phyloP scores from a whole-genome alignment of 2,113 vertebrate genomes.

The Leucoraja erinaceus region DNA sequence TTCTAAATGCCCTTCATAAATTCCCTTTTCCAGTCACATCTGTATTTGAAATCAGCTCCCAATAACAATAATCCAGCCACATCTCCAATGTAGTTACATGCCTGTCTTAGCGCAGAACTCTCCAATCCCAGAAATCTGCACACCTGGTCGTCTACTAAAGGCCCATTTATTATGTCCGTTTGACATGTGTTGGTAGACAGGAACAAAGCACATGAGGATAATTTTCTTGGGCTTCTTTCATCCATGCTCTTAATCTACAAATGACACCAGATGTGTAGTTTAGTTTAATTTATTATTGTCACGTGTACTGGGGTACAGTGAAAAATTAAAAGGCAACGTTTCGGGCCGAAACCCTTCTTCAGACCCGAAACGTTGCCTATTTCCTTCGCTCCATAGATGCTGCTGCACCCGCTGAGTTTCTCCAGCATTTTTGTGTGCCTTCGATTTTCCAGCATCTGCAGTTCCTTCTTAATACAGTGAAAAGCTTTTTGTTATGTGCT shows the following conservation, averaged over 20 bases:
- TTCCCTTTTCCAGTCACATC: not conserved
- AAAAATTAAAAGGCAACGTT: no score
- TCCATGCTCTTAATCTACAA: not conserved
- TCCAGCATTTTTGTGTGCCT: no score
- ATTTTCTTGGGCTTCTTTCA: not conserved
- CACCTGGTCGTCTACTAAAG: not conserved
- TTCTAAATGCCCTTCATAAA: not conserved
- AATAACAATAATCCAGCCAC: not conserved
- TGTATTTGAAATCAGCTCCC: not conserved
- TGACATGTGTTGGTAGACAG: not conserved
- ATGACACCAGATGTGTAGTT: not conserved
- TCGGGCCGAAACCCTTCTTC: no score
- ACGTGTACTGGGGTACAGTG: no score
- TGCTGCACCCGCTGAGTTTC: no score
- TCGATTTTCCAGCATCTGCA: no score
- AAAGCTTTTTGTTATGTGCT: no score
- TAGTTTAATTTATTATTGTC: no score
- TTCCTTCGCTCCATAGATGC: no score
- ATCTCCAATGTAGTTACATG: not conserved
- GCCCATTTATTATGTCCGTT: not conserved
- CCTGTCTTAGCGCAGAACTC: not conserved
- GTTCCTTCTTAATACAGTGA: no score
- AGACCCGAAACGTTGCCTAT: no score
- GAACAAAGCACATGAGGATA: not conserved
- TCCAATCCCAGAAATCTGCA: not conserved